Percentiles rank a stretch among this genome's conserved stretches.
These are phyloP conservation scores for Arctocebus calabarensis DNA, from an alignment of 2,797 vertebrate species.

Conservation along the genomic window DNA sequence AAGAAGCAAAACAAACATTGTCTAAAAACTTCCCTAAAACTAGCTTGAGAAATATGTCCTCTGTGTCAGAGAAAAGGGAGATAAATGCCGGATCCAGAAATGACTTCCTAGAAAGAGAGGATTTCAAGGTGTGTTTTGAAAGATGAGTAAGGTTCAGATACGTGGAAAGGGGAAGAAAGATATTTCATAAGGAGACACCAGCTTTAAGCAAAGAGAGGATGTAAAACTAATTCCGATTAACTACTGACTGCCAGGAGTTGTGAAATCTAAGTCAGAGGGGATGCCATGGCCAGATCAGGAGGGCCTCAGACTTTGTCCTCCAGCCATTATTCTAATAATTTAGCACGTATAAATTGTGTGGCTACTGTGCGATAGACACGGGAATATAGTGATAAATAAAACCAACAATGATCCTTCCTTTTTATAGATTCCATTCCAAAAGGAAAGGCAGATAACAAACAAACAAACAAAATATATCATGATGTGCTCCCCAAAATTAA, in stretches of 20 bases:
- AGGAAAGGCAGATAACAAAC: neutral
- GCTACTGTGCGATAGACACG: neutral
- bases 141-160: neutral
- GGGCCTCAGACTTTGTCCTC: neutral
- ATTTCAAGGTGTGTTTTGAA: neutral
- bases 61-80: neutral
- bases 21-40: neutral
- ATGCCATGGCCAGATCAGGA: neutral
- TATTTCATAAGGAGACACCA: neutral
- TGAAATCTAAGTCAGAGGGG: neutral
- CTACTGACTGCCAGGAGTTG: accelerated
- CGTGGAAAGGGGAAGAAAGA: neutral
- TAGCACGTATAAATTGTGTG: neutral
- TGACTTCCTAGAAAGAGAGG: neutral
- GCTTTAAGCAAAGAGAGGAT: neutral
- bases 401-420: neutral
- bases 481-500: neutral
- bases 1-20: neutral
- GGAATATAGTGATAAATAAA: neutral
- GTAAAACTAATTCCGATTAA: neutral
- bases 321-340: neutral
- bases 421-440: neutral
- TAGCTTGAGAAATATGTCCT: neutral
- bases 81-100: neutral
- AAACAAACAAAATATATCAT: neutral